Percentiles rank a stretch among this genome's conserved stretches.
phyloP scores from a whole-genome alignment of 1,140 invertebrate genomes.

The Trissolcus basalis region DNA sequence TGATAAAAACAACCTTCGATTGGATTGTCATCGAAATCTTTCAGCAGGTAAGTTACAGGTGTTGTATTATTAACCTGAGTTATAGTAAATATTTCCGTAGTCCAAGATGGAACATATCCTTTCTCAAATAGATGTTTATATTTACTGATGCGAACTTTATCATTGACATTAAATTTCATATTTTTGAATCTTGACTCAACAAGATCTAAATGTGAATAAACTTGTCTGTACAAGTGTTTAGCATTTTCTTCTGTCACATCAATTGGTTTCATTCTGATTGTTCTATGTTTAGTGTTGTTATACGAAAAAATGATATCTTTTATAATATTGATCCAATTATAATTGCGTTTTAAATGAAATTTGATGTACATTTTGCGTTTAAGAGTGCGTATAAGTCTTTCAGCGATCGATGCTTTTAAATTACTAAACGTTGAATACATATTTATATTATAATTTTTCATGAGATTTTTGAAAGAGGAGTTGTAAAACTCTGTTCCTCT shows the following conservation, averaged over 20 bases:
- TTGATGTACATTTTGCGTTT: conserved; percentile 5
- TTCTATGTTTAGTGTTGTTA: conserved; percentile 9
- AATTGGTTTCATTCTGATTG: conserved; percentile 3
- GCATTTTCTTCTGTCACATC: background rate
- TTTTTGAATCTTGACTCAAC: no score
- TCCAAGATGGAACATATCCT: no score
- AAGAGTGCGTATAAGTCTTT: conserved; percentile 32
- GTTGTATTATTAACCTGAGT: no score
- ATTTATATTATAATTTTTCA: conserved; percentile 69
- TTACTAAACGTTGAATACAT: conserved; percentile 72
- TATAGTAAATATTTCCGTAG: no score
- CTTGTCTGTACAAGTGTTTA: background rate
- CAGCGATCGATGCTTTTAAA: conserved; percentile 68
- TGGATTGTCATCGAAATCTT: no score
- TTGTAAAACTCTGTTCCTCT: conserved; percentile 73
- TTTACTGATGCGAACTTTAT: no score
- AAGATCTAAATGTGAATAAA: background rate
- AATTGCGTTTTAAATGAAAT: conserved; percentile 1
- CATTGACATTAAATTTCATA: no score
- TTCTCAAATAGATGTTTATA: no score
- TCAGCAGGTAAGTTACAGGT: no score
- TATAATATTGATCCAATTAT: background rate
- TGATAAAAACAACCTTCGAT: no score
- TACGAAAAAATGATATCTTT: background rate
- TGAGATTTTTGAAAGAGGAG: conserved; percentile 57